Evolutionary conservation across 2,113 vertebrate genomes (phyloP), one percentile per base, ranked within the genome.

Genomic region (Pseudorasbora parva): DNA sequence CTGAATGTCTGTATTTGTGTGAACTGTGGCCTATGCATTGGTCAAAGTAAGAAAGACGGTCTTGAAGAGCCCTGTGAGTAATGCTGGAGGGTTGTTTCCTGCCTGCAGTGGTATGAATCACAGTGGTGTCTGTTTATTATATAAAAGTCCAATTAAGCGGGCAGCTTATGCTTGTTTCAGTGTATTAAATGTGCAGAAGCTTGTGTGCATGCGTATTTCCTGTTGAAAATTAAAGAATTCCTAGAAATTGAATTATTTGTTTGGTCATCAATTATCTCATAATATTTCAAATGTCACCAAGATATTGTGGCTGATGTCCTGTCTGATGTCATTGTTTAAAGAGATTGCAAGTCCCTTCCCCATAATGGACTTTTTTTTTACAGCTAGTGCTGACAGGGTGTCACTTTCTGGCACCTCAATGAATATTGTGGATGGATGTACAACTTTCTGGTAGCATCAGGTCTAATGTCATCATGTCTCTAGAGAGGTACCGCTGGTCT

Each of bases 401-500:
- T n/a, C 71, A n/a, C 37, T 74, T 72, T 45, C 23, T 47, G 37
- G 43, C n/a, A 8, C 23, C 56, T 27, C 9, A 1, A 43, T 72
- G 25, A 30, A 74, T 43, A 45, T 27, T 72, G 80, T 25, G 37
- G 56, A 47, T 62, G 71, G 54, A 74, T 45, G 41, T 60, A 49
- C 56, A 33, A 25, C 23, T 82, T 23, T 57, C 51, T 71, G 19
- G 10, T 64, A 64, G 23, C 12, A 30, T 73, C n/a, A 27, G 54
- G 25, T 30, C 57, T 75, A 75, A 74, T 82, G 81, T 82, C 81
- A 74, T 25, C 17, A 14, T 60, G 25, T 62, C 81, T 74, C 71
- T 47, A 47, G 81, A 41, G 71, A 74, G 4, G 19, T 30, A 9
- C n/a, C 12, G 10, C 37, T 74, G 43, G 14, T 33, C 81, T 83